Percentiles rank a stretch among this genome's conserved stretches.
Evolutionary conservation across 2,888 invertebrate species (phyloP).

Genomic region (Heteromyza rotundicornis): DNA sequence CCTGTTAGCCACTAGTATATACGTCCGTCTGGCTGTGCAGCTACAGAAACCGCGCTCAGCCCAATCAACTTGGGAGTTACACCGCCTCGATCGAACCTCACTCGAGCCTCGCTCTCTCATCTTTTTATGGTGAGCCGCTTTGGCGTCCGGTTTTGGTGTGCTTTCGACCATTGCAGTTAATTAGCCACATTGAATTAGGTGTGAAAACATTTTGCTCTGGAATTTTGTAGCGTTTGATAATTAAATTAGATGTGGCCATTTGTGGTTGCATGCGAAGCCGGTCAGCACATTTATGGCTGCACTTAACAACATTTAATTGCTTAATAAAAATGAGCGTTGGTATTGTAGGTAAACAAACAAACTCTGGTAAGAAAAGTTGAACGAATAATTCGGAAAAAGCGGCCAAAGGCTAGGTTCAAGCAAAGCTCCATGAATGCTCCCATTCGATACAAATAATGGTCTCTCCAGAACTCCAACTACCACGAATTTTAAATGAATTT

Average conservation of each 20-base stretch:
- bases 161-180: slow-evolving; percentile 5
- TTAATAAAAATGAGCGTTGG: slow-evolving; percentile 32
- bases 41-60: neutral
- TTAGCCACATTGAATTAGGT: slow-evolving; percentile 26
- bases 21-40: neutral
- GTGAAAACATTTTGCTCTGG: slow-evolving; percentile 34
- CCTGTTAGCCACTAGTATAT: no score
- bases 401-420: no score
- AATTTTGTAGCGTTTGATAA: slow-evolving; percentile 36
- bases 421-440: no score
- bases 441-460: no score
- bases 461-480: no score
- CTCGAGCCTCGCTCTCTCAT: neutral
- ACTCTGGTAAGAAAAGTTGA: neutral
- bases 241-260: slow-evolving; percentile 36
- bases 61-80: neutral
- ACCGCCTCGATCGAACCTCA: neutral
- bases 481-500: no score
- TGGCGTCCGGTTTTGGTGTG: neutral
- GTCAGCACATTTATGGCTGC: slow-evolving; percentile 26
- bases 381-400: no score
- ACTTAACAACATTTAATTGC: slow-evolving; percentile 34
- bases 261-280: slow-evolving; percentile 20
- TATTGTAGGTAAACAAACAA: neutral
- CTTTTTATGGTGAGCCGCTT: neutral